These are phyloP conservation scores for Rhynchophorus ferrugineus DNA, from an alignment of 1,140 invertebrate genomes.

Conservation along the genomic window DNA sequence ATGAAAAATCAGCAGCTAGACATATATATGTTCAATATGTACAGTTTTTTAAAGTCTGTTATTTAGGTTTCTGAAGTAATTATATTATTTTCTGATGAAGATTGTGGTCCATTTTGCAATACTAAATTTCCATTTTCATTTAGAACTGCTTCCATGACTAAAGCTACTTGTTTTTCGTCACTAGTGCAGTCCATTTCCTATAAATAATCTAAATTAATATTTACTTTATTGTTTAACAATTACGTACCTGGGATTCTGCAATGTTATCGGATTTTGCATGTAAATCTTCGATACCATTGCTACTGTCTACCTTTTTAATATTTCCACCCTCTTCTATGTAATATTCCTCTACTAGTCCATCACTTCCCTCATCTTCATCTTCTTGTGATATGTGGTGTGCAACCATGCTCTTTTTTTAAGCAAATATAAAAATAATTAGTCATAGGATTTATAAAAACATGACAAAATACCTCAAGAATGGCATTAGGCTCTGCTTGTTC, in stretches of 20 bases:
- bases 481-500: background rate
- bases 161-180: background rate
- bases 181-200: background rate
- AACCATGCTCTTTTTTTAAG: background rate
- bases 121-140: slow-evolving; percentile 27
- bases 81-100: background rate
- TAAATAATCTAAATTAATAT: background rate
- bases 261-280: no score
- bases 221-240: background rate
- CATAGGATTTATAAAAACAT: background rate
- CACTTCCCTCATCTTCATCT: slow-evolving; percentile 2
- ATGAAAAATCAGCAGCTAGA: no score
- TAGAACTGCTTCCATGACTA: slow-evolving; percentile 27
- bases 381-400: background rate
- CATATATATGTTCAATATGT: no score
- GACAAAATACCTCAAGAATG: background rate
- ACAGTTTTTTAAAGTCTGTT: no score
- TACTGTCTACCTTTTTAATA: slow-evolving; percentile 4
- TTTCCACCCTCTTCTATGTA: slow-evolving; percentile 10
- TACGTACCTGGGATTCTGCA: no score
- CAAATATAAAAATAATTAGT: background rate
- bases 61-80: background rate
- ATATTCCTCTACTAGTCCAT: slow-evolving; percentile 8
- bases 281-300: no score
- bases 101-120: slow-evolving; percentile 24